phyloP scores from a whole-genome alignment of 1,140 invertebrate genomes.

The Sinonovacula constricta region DNA sequence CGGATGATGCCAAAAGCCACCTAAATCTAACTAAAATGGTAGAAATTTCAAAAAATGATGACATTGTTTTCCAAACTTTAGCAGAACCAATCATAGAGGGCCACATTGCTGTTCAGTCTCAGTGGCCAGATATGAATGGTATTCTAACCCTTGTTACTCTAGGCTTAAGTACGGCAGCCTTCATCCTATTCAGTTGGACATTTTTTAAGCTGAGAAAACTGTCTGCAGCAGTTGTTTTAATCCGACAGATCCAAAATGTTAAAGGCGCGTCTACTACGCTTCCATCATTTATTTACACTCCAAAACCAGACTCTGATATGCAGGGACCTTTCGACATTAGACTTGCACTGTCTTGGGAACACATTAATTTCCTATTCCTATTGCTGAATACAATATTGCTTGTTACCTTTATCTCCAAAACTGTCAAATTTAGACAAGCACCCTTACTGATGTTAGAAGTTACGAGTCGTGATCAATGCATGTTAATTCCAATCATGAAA shows the following conservation, averaged over 20 bases:
- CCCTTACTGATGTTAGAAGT: conserved; percentile 14
- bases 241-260: not conserved
- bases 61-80: no score
- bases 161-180: not conserved
- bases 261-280: not conserved
- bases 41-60: conserved; percentile 18
- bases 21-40: conserved; percentile 26
- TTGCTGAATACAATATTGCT: not conserved
- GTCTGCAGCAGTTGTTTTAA: not conserved
- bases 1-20: conserved; percentile 13
- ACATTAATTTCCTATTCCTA: conserved; percentile 12
- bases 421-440: not conserved
- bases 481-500: conserved; percentile 14
- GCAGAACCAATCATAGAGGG: no score
- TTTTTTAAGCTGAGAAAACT: conserved; percentile 10
- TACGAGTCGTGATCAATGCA: not conserved
- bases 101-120: no score
- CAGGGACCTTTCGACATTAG: not conserved
- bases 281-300: conserved; percentile 15
- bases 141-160: not conserved
- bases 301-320: not conserved
- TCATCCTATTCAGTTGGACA: not conserved
- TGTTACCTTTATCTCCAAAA: not conserved
- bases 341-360: conserved; percentile 18
- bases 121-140: no score